Evolutionary conservation across 2,113 vertebrate species (phyloP), one percentile per base, ranked within the genome.

Genomic region (Varanus komodoensis): DNA sequence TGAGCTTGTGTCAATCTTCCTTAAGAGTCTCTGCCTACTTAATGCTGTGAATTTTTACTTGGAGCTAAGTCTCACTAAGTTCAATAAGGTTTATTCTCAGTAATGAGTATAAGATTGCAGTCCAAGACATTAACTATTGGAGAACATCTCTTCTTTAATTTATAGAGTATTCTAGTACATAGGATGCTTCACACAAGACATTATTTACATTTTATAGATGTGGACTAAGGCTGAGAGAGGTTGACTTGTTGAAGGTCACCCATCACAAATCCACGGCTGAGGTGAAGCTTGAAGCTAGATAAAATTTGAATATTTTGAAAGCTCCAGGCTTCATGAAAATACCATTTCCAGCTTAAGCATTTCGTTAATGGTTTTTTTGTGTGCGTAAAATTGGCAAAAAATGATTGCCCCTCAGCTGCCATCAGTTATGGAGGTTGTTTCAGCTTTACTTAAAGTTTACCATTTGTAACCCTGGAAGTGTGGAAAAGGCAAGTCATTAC

Each of bases 391-490:
- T 0, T 25, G 0, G 7, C 75, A 81, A 52, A 92, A 91, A 92
- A 34, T 92, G 1, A 92, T 54, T 80, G 92, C 67, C 29, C 57
- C 25, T 38, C 29, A 92, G 89, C 79, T 91, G 81, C 86, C 67
- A 83, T 73, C 25, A 86, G 6, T 50, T 84, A 87, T 54, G 25
- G 75, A 80, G 52, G 48, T 85, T 90, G 74, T 93, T 94, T 93
- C 79, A 86, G 75, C 54, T 88, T 93, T 94, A 92, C 75, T 93
- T 92, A 68, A 93, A 82, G 27, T 84, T 91, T 89, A 74, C 4
- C 50, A 48, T 85, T 57, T 94, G 73, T 80, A 78, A 94, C 93
- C 38, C 96, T 89, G 82, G 75, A 96, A 96, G 88, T 73, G 9
- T 90, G 89, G 94, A 91, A 82, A 90, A 93, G 86, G 69, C 73